Conservation (phyloP, 1,140 invertebrate genomes). For the Battus philenor region DNA sequence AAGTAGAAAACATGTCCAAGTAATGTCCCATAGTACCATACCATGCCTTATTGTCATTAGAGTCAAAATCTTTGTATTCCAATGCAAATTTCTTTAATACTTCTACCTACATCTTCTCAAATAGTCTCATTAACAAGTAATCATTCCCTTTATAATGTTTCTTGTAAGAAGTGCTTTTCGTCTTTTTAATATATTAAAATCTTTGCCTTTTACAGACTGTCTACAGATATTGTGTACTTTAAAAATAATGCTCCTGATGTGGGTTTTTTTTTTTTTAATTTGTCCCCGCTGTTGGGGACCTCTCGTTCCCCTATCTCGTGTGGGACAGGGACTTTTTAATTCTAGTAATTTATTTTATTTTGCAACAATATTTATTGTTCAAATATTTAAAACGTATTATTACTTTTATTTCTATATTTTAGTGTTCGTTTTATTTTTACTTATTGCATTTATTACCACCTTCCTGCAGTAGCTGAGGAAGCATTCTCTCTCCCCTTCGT, state of each 20-base stretch:
- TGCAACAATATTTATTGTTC: too few species aligned
- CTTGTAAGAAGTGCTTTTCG: neutral
- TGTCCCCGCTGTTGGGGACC: too few species aligned
- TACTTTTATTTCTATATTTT: too few species aligned
- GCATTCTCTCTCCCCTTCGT: too few species aligned
- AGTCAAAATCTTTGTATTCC: neutral
- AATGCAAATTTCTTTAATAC: neutral
- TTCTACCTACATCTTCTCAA: neutral
- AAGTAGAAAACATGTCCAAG: slow-evolving; percentile 20
- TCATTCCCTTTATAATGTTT: neutral
- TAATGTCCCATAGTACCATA: slow-evolving; percentile 23
- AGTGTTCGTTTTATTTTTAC: too few species aligned
- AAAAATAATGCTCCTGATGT: neutral
- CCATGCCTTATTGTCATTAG: slow-evolving; percentile 4
- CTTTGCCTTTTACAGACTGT: neutral
- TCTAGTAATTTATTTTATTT: too few species aligned
- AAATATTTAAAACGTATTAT: too few species aligned
- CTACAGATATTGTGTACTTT: neutral
- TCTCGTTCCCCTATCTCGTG: too few species aligned
- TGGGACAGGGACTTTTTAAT: too few species aligned
- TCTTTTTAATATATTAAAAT: neutral
- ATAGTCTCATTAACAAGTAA: neutral
- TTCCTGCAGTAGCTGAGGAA: too few species aligned
- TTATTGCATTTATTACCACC: too few species aligned
- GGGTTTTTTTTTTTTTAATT: too few species aligned